Percentiles rank a stretch among this genome's conserved stretches.
These are phyloP conservation scores for Saturnia pavonia DNA, from an alignment of 2,888 invertebrate genomes.

Conservation along the genomic window DNA sequence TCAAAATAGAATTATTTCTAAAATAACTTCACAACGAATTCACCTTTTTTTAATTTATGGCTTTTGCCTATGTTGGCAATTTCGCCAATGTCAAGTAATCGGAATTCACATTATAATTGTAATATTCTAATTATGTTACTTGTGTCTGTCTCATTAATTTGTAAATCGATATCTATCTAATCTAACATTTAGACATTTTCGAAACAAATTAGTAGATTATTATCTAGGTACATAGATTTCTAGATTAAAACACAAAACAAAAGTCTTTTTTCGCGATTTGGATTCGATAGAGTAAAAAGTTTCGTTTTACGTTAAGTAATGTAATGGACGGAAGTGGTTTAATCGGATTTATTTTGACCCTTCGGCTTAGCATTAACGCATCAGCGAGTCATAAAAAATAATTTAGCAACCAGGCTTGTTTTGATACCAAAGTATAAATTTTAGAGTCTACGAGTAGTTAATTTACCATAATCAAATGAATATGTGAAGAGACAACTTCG, in stretches of 20 bases:
- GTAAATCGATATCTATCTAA: background rate
- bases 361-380: constrained; percentile 6
- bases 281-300: background rate
- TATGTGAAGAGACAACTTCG: too few relatives aligned
- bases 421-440: background rate
- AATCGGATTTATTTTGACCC: constrained; percentile 5
- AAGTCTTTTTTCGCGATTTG: background rate
- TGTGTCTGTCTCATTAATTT: too few relatives aligned
- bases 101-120: too few relatives aligned
- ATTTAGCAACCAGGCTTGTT: background rate
- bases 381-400: constrained; percentile 4
- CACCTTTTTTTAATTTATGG: too few relatives aligned
- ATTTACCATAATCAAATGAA: too few relatives aligned
- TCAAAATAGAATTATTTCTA: too few relatives aligned
- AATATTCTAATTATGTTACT: too few relatives aligned
- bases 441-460: too few relatives aligned
- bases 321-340: constrained; percentile 10
- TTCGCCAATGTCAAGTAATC: too few relatives aligned
- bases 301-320: constrained; percentile 1
- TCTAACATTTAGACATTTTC: background rate
- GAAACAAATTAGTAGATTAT: background rate
- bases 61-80: too few relatives aligned
- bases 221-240: background rate
- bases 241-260: background rate
- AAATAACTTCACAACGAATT: too few relatives aligned